Percentiles rank a stretch among this genome's conserved stretches.
Conservation (phyloP, 2,113 vertebrate genomes). For the Oryzias melastigma region DNA sequence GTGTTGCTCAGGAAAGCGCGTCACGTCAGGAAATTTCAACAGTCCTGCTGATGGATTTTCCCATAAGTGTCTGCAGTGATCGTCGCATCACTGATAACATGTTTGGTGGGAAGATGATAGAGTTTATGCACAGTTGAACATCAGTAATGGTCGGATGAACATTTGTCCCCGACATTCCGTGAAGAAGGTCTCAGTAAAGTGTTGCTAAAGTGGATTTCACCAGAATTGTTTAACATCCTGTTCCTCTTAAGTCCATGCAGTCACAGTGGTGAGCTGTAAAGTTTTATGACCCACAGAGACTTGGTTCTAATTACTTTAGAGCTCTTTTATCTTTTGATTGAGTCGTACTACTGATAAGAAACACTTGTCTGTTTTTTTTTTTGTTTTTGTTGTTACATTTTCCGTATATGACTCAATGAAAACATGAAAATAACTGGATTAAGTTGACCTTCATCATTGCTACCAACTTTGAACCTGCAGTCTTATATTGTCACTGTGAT, state of each 20-base stretch:
- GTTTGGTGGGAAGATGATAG: neutral
- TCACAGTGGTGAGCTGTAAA: neutral
- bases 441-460: no score
- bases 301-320: neutral
- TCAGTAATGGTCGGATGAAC: neutral
- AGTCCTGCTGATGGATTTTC: conserved; percentile 14
- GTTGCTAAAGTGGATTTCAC: conserved; percentile 39
- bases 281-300: neutral
- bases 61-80: conserved; percentile 4
- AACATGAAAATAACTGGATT: no score
- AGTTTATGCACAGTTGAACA: conserved; percentile 6
- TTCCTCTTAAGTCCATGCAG: conserved; percentile 15
- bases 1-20: conserved; percentile 28
- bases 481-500: neutral
- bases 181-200: conserved; percentile 22
- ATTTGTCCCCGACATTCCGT: neutral
- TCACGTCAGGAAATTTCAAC: conserved; percentile 32
- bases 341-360: neutral
- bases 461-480: no score
- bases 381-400: neutral
- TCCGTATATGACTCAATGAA: no score
- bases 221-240: conserved; percentile 47
- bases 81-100: neutral
- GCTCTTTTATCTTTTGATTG: conserved; percentile 5
- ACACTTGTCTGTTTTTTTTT: neutral